Percentiles rank a stretch among this genome's conserved stretches.
These are phyloP conservation scores for Phorcus lineatus DNA, from an alignment of 2,888 invertebrate species.

Conservation along the genomic window DNA sequence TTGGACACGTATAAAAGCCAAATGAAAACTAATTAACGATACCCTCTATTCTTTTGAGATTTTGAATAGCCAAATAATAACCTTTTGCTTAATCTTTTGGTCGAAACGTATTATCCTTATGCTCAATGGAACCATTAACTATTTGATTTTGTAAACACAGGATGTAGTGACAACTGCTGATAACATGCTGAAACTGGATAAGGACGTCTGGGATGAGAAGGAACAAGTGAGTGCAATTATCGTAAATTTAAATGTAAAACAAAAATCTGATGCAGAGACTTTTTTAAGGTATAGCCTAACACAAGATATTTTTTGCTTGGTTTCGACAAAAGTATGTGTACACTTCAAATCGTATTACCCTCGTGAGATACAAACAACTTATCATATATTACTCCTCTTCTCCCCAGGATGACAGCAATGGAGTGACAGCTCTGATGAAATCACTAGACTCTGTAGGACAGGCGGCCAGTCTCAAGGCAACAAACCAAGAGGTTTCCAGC, in stretches of 20 bases:
- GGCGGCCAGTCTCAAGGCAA: background rate
- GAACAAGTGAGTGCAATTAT: background rate
- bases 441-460: constrained; percentile 12
- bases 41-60: no score
- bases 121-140: no score
- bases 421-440: background rate
- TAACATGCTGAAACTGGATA: constrained; percentile 15
- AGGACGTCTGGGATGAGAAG: background rate
- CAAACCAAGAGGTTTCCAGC: background rate
- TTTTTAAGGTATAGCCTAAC: background rate
- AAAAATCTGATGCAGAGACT: no score
- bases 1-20: no score
- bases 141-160: no score
- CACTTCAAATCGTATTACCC: no score
- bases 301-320: background rate
- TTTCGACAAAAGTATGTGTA: background rate
- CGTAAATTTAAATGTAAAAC: no score
- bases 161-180: constrained; percentile 14
- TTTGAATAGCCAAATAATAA: no score
- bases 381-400: background rate
- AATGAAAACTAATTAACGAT: no score
- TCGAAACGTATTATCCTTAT: no score
- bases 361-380: no score
- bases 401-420: background rate
- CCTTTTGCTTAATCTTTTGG: background rate